phyloP scores from a whole-genome alignment of 92 coral and sea anemone genomes.

The Bergia sp. region DNA sequence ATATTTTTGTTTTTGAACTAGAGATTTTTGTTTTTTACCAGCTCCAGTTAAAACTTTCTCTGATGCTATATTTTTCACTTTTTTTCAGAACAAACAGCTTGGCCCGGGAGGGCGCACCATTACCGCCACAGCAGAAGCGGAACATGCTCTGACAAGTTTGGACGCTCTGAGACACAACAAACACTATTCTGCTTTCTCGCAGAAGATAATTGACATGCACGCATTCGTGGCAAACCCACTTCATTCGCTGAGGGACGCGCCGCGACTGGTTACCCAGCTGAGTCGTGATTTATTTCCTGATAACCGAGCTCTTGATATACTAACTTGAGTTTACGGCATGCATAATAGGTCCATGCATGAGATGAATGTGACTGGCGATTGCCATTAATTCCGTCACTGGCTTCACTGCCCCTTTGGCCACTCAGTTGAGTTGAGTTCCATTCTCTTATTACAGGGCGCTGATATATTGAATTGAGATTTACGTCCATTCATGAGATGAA shows the following conservation, averaged over 20 bases:
- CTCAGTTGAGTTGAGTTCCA: not conserved
- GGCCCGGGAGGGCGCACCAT: conserved; percentile 71
- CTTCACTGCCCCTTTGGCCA: not conserved
- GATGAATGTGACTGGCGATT: not conserved
- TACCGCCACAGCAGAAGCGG: conserved; percentile 85
- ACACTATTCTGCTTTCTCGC: conserved; percentile 66
- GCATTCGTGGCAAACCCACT: conserved; percentile 82
- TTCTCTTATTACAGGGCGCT: not conserved
- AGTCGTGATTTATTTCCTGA: conserved; percentile 71
- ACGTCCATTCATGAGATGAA: not conserved
- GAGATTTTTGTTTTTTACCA: not conserved
- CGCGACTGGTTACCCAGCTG: conserved; percentile 67
- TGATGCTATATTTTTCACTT: not conserved
- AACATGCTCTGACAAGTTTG: conserved; percentile 69
- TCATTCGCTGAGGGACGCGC: conserved; percentile 85
- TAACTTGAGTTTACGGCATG: conserved; percentile 29
- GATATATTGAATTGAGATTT: not conserved
- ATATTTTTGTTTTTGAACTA: not conserved
- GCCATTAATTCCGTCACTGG: not conserved
- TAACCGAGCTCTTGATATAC: conserved; percentile 67
- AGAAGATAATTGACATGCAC: conserved; percentile 66
- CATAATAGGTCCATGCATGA: not conserved
- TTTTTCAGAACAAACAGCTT: conserved; percentile 66
- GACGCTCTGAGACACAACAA: conserved; percentile 79
- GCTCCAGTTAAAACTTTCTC: not conserved